These are phyloP conservation scores for Heterodera schachtii DNA, from an alignment of 1,140 invertebrate genomes.

Conservation along the genomic window DNA sequence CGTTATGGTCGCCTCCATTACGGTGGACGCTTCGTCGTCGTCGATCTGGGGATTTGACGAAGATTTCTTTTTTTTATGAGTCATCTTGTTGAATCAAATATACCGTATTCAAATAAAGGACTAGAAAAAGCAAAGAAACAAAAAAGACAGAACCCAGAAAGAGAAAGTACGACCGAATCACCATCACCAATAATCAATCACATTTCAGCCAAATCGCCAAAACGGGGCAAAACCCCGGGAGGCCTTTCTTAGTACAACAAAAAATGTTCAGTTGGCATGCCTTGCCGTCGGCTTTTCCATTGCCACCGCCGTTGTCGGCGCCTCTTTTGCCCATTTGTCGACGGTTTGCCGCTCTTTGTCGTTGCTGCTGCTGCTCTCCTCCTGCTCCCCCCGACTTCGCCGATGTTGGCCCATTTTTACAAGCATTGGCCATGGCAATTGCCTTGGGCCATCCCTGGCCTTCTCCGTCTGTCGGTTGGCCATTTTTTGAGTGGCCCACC, in stretches of 20 bases:
- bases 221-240: too few relatives aligned
- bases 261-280: background rate
- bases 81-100: too few relatives aligned
- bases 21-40: conserved; percentile 63
- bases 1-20: conserved; percentile 61
- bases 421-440: background rate
- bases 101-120: too few relatives aligned
- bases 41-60: conserved; percentile 51
- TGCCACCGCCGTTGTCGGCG: background rate
- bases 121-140: too few relatives aligned
- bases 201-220: too few relatives aligned
- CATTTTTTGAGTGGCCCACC: background rate
- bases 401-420: too few relatives aligned
- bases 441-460: background rate
- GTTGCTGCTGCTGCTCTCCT: background rate
- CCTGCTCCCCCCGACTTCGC: background rate
- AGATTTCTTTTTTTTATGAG: too few relatives aligned
- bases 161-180: background rate
- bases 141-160: background rate
- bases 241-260: too few relatives aligned
- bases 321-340: too few relatives aligned
- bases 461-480: background rate
- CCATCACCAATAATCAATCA: too few relatives aligned
- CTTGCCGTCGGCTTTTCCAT: background rate
- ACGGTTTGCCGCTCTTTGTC: too few relatives aligned